Evolutionary conservation across 30 jellyfish, hydroid and myxozoan species (phyloP), one percentile per base, ranked within the genome.

Genomic region (Hydractinia echinata): DNA sequence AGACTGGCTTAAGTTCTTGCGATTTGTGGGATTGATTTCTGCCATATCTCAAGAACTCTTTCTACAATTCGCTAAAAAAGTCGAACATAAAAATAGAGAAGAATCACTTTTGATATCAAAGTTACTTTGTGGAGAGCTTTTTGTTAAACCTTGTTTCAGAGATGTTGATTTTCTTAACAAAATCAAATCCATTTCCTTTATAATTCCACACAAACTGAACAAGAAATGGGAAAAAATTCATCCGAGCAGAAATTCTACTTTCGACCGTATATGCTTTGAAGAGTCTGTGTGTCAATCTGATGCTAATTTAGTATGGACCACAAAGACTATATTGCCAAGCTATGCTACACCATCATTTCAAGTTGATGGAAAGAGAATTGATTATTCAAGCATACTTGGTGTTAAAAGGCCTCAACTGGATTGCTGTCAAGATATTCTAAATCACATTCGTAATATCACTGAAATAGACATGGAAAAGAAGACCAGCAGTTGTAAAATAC

Each of bases 21-120:
- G 85, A 49, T 4, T 54, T 4, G 11, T 56, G 14, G 94, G 96
- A 39, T 69, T 89, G 69, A 64, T 78, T 20, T 10, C 71, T 16
- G 5, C 19, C 44, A 66, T 89, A 4, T 62, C 83, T 52, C 14
- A 72, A 4, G 85, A 79, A 8, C 44, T 83, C 54, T 84, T 83
- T 51, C 55, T 55, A 13, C 5, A 55, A 54, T 83, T 89, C 68
- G 96, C 96, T 4, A 72, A 16, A 8, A 30, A 54, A 8, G 51
- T 89, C 30, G 53, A 84, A 8, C 7, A 50, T 30, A 50, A 51
- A 10, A 73, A 88, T 67, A 51, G 62, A 39, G 61, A 76, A 7
- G 80, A 82, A 5, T 55, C 74, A 7, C 51, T 64, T 44, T n/a
- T 7, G 19, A 51, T 44, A 64, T 7, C 74, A n/a, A 64, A 64